Evolutionary conservation across 2,113 vertebrate genomes (phyloP), one percentile per base, ranked within the genome.

Genomic region (Heloderma charlesbogerti): DNA sequence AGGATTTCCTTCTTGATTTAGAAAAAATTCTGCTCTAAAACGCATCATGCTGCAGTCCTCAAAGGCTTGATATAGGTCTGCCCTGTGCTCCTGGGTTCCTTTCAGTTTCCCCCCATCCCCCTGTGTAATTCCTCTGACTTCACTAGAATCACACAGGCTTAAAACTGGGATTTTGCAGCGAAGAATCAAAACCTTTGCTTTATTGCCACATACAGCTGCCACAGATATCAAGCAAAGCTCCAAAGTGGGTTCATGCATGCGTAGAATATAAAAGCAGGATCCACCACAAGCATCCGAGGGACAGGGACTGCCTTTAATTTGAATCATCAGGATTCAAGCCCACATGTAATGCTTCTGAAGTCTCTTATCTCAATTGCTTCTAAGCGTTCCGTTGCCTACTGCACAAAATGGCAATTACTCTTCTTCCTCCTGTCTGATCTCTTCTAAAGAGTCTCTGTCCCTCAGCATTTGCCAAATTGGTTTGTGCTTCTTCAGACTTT

Each of bases 351-450:
- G 94, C 94, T 92, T 84, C 90, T 94, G 93, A 96, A 95, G 83
- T 89, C 72, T 92, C 92, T 94, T 95, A 96, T 96, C 94, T 94
- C 85, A 75, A 67, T 89, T 93, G 88, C 84, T 94, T 92, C 93
- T 89, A 79, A 94, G 94, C 88, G 82, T 94, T 94, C 85, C 90
- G 90, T 91, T 88, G 37, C 81, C 81, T 57, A 12, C 37, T 84
- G 72, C 75, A 88, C 72, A 88, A 88, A 90, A 89, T 90, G 93
- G 92, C 93, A 96, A 95, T 96, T 96, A 91, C 48, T 81, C n/a
- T 78, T 94, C 67, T 94, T 93, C 92, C 86, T 92, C 85, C 60
- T 54, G 63, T 94, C 82, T 94, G 92, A 51, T 95, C 91, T 94
- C 57, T 79, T 87, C 89, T 89, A 78, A 95, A 95, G 80, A 27